A percentile compares a stretch with the other conserved stretches of the same genome.
Evolutionary conservation across 2,797 vertebrate genomes (phyloP).

Genomic region (Sparidentex hasta): DNA sequence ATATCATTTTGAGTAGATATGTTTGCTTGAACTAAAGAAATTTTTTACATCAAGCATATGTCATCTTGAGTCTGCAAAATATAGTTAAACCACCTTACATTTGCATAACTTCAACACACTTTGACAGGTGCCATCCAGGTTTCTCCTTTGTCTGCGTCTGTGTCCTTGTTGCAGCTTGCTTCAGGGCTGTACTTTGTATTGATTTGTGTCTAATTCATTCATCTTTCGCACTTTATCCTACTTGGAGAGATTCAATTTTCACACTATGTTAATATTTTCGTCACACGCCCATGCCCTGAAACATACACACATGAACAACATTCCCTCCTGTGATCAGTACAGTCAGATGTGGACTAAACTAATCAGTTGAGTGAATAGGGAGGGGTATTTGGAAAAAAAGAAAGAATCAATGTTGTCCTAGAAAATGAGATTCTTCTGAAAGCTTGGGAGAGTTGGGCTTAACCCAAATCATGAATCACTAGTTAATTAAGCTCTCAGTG

Average conservation of each 20-base stretch:
- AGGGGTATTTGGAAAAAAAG: conserved; percentile 45
- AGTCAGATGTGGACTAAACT: conserved; percentile 58
- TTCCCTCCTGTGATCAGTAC: neutral
- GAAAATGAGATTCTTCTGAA: conserved; percentile 72
- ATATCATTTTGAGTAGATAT: neutral
- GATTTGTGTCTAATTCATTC: neutral
- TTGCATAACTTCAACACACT: too few relatives aligned
- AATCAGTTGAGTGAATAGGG: conserved; percentile 60
- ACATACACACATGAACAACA: neutral
- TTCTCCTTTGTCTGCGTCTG: neutral
- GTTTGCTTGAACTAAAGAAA: neutral
- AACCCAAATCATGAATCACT: conserved; percentile 75
- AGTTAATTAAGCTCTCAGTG: conserved; percentile 74
- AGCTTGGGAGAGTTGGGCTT: conserved; percentile 62
- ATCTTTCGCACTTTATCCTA: too few relatives aligned
- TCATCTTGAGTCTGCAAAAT: neutral
- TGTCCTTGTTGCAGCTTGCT: neutral
- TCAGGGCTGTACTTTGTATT: conserved; percentile 3
- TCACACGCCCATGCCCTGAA: too few relatives aligned
- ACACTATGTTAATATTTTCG: too few relatives aligned
- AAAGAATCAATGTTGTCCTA: conserved; percentile 67
- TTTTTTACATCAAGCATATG: neutral
- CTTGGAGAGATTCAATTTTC: too few relatives aligned
- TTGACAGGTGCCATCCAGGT: neutral
- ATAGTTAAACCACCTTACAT: neutral